Percentiles rank a stretch among this genome's conserved stretches.
Conservation (phyloP, 2,113 vertebrate genomes). For the Noturus placidus region DNA sequence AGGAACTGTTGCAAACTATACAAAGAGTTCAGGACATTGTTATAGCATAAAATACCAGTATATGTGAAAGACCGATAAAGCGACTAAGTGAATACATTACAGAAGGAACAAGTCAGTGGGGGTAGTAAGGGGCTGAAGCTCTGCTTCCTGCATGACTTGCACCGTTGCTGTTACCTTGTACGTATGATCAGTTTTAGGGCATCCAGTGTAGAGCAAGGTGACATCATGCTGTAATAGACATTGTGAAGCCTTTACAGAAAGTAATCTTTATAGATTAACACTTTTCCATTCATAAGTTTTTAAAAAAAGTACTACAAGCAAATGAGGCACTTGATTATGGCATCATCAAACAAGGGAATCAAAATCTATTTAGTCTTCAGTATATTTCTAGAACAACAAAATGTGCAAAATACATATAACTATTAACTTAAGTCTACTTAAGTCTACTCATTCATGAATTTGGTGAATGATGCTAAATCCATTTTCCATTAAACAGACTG, state of each 20-base stretch:
- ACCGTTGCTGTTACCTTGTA: neutral
- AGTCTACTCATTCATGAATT: neutral
- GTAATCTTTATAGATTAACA: neutral
- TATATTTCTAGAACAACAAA: neutral
- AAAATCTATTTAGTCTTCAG: neutral
- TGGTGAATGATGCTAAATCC: neutral
- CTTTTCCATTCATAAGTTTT: neutral
- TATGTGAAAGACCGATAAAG: conserved; percentile 29
- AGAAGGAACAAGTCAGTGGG: neutral
- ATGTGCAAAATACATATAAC: no score
- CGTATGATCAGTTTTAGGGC: neutral
- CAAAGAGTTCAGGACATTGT: conserved; percentile 37
- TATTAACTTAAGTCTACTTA: no score
- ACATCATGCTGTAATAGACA: neutral
- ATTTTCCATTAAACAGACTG: neutral
- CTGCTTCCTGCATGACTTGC: neutral
- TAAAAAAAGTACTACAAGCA: neutral
- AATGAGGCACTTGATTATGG: neutral
- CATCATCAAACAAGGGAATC: neutral
- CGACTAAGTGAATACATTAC: neutral
- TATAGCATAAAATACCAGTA: conserved; percentile 50
- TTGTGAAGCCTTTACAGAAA: neutral
- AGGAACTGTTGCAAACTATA: conserved; percentile 34
- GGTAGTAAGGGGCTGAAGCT: neutral
- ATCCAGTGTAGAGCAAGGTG: neutral